Conservation (phyloP, 2,797 vertebrate genomes). For the Gobionotothen gibberifrons region DNA sequence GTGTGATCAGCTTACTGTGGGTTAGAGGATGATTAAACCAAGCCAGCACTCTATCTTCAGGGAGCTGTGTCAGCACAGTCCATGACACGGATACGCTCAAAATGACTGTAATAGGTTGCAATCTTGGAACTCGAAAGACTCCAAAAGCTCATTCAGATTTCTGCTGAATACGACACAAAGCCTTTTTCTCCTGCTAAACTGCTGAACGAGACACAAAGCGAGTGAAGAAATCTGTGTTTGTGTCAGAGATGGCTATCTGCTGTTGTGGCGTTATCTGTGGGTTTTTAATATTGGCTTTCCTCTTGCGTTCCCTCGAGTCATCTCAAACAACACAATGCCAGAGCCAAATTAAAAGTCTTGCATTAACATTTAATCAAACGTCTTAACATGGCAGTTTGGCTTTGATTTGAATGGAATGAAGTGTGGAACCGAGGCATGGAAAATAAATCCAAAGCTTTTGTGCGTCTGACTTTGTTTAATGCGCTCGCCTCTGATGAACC, state of each 20-base stretch:
- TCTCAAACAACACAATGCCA: slow-evolving; percentile 30
- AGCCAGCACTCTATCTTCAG: slow-evolving; percentile 57
- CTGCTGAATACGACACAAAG: slow-evolving; percentile 77
- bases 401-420: slow-evolving; percentile 57
- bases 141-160: slow-evolving; percentile 60
- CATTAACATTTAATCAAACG: slow-evolving; percentile 68
- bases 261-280: slow-evolving; percentile 47
- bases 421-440: slow-evolving; percentile 24
- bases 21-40: slow-evolving; percentile 73
- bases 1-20: slow-evolving; percentile 50
- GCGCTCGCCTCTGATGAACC: slow-evolving; percentile 13
- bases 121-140: slow-evolving; percentile 70
- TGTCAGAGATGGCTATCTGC: slow-evolving; percentile 40
- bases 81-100: slow-evolving; percentile 67
- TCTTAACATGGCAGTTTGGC: slow-evolving; percentile 45
- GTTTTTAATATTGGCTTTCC: slow-evolving; percentile 66
- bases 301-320: slow-evolving; percentile 44
- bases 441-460: slow-evolving; percentile 50
- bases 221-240: slow-evolving; percentile 53
- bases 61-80: slow-evolving; percentile 76
- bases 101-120: slow-evolving; percentile 65
- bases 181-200: slow-evolving; percentile 58
- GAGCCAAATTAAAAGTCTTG: slow-evolving; percentile 73
- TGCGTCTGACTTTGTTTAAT: slow-evolving; percentile 34
- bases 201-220: slow-evolving; percentile 69